These are phyloP conservation scores for Acronicta psi DNA, from an alignment of 2,888 invertebrate genomes.

Conservation along the genomic window DNA sequence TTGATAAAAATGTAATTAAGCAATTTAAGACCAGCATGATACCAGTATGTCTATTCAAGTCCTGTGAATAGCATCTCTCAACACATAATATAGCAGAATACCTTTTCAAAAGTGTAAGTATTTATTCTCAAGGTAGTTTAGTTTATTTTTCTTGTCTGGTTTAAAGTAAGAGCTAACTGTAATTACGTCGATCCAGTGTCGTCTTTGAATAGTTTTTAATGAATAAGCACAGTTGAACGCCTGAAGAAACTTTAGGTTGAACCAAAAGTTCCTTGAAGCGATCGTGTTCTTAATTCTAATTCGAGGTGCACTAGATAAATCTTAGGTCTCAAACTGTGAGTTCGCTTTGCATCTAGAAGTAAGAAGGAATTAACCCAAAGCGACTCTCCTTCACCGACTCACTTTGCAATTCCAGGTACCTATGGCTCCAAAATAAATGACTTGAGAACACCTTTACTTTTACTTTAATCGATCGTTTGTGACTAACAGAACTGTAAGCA, in stretches of 20 bases:
- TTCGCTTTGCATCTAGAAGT: neutral
- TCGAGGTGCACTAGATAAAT: conserved; percentile 12
- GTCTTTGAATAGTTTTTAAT: conserved; percentile 30
- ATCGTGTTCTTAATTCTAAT: conserved; percentile 27
- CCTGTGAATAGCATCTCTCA: too few species aligned
- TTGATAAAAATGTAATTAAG: too few species aligned
- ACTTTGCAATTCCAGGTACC: too few species aligned
- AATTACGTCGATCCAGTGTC: conserved; percentile 24
- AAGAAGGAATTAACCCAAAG: too few species aligned
- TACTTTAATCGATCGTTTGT: conserved; percentile 1
- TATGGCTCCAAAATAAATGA: neutral
- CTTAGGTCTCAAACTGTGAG: neutral
- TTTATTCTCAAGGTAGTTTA: neutral
- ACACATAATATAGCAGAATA: too few species aligned
- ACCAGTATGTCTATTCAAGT: too few species aligned
- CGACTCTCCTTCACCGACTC: too few species aligned
- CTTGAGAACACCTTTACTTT: conserved; percentile 16
- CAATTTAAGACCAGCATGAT: too few species aligned
- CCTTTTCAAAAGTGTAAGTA: too few species aligned
- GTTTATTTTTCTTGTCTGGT: conserved; percentile 4
- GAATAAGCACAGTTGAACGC: conserved; percentile 1
- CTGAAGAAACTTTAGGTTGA: neutral
- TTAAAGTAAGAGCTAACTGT: conserved; percentile 6
- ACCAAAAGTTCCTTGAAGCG: conserved; percentile 4
- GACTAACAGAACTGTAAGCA: neutral